Evolutionary conservation across 2,888 invertebrate genomes (phyloP), one percentile per base, ranked within the genome.

Genomic region (Spodoptera exigua): DNA sequence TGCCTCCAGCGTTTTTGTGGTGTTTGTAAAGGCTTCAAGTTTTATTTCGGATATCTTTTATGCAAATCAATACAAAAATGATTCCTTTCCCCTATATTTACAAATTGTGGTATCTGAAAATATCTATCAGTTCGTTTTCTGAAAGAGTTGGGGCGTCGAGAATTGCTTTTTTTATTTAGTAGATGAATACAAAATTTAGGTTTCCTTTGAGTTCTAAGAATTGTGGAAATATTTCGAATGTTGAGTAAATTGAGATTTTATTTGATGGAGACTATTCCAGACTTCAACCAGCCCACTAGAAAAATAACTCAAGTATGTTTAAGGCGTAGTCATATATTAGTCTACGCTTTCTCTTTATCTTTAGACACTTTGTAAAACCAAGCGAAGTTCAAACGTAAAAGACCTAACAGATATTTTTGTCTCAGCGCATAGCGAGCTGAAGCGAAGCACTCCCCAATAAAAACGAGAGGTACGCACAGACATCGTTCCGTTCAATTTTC

Each of bases 401-500:
- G 11, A 16, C 37, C 14, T 27, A 9, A 27, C 27, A 27, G 1
- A 5, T 9, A 27, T 27, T 5, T 43, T 40, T 14, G 40, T 43
- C 45, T 27, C 46, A 18, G n/a, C 70, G 36, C 44, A 43, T 27
- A 47, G 40, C 40, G 5, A 16, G 12, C 40, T 27, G 14, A 21
- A 36, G 48, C n/a, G 13, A 39, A 40, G 32, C 40, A 57, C 45
- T 21, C 39, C 32, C 55, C 48, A 69, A 58, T 51, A 14, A 47
- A 62, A 78, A 61, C 54, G 76, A 70, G 60, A 66, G 17, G n/a
- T 17, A 2, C 12, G 0, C 39, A 32, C 60, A 44, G 71, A 63
- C 73, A 72, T 69, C 58, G 69, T 67, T 69, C 47, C 51, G 67
- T 76, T 63, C 60, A 75, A 75, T 75, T 79, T 68, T 70, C 61